Conservation (phyloP, 2,113 vertebrate species). For the Nansenia antarctica region DNA sequence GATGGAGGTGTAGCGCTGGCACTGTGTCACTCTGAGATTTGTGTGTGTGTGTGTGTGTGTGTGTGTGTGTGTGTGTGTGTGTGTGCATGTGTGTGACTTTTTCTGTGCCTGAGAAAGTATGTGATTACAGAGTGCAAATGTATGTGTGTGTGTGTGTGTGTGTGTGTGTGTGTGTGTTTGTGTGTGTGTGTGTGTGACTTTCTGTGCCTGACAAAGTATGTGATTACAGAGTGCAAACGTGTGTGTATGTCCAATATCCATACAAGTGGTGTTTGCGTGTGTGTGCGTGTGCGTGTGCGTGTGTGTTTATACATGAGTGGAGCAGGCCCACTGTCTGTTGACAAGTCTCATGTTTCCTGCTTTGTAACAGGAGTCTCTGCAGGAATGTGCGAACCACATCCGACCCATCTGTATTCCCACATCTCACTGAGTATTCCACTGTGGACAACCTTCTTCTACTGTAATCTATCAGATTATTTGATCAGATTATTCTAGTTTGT, state of each 20-base stretch:
- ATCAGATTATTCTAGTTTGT: too few relatives aligned
- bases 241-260: too few relatives aligned
- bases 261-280: neutral
- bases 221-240: too few relatives aligned
- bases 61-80: neutral
- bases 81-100: slow-evolving; percentile 23
- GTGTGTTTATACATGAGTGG: slow-evolving; percentile 58
- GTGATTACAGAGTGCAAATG: too few relatives aligned
- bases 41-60: too few relatives aligned
- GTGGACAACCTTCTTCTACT: slow-evolving; percentile 52
- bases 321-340: slow-evolving; percentile 60
- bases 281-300: slow-evolving; percentile 4
- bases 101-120: slow-evolving; percentile 37
- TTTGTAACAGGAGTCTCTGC: slow-evolving; percentile 70
- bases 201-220: slow-evolving; percentile 40
- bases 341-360: slow-evolving; percentile 69
- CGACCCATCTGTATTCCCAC: slow-evolving; percentile 67
- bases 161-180: slow-evolving; percentile 18
- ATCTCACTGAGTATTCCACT: slow-evolving; percentile 66
- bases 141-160: neutral
- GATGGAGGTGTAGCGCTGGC: slow-evolving; percentile 40
- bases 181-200: neutral
- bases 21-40: slow-evolving; percentile 4
- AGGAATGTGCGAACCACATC: slow-evolving; percentile 73
- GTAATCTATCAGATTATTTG: neutral